A percentile compares a stretch with the other conserved stretches of the same genome.
These are phyloP conservation scores for Hylomyscus alleni DNA, from an alignment of 2,797 vertebrate species.

Conservation along the genomic window DNA sequence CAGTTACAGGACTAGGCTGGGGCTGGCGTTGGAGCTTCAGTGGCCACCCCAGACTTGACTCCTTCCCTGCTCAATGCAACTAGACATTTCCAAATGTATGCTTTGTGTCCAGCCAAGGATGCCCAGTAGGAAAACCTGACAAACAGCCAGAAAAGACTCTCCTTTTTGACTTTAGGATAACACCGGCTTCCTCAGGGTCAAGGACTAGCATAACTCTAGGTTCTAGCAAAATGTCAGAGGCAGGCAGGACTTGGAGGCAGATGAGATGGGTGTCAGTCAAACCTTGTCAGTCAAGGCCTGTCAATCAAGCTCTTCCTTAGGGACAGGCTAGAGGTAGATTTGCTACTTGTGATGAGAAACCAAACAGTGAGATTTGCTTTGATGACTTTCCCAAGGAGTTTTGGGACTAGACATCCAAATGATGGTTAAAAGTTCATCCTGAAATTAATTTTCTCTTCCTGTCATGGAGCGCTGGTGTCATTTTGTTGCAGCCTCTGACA, in stretches of 20 bases:
- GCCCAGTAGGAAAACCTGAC: fast-evolving
- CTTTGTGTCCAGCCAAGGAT: neutral
- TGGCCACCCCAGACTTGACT: too few relatives aligned
- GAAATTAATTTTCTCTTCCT: slow-evolving; percentile 16
- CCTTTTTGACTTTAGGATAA: neutral
- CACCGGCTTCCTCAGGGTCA: neutral
- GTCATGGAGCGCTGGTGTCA: slow-evolving; percentile 58
- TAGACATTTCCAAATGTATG: neutral
- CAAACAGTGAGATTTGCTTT: slow-evolving; percentile 38
- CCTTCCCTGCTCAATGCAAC: neutral
- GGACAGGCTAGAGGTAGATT: slow-evolving; percentile 3
- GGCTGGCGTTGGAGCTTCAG: neutral
- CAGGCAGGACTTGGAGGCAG: fast-evolving
- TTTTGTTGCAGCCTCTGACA: slow-evolving; percentile 56
- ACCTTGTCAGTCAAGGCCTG: neutral
- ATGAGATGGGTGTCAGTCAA: slow-evolving; percentile 10
- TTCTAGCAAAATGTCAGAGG: neutral
- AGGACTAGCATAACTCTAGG: neutral
- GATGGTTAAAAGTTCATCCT: slow-evolving; percentile 53
- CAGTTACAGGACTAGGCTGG: neutral
- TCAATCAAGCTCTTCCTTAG: slow-evolving; percentile 12
- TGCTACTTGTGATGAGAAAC: neutral
- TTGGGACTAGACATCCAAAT: slow-evolving; percentile 68
- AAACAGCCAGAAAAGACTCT: neutral
- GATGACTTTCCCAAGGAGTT: neutral